phyloP scores from a whole-genome alignment of 2,113 vertebrate genomes.

The Condylura cristata region DNA sequence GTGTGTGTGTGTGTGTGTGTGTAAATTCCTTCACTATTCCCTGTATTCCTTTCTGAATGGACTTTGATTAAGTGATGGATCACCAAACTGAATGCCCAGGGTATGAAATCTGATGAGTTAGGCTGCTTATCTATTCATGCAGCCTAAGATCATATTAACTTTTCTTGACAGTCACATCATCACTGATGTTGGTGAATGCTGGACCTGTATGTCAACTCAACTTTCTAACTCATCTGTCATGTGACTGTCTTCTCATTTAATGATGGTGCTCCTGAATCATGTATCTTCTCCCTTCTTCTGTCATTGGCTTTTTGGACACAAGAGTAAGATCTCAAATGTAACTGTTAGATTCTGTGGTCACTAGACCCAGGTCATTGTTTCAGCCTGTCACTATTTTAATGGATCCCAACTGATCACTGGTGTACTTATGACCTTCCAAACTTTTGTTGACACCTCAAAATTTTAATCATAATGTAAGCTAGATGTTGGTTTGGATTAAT shows the following conservation, averaged over 20 bases:
- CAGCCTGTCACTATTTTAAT: background rate
- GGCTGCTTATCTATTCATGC: background rate
- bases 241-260: conserved; percentile 1
- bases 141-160: background rate
- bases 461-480: conserved; percentile 37
- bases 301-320: background rate
- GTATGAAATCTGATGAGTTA: background rate
- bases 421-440: background rate
- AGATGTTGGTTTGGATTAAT: conserved; percentile 17
- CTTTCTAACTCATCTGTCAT: background rate
- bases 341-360: background rate
- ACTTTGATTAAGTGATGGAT: background rate
- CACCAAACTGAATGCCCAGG: background rate
- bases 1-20: background rate
- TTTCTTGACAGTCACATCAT: background rate
- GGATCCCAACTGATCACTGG: background rate
- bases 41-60: background rate
- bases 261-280: background rate
- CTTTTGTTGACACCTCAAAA: background rate
- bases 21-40: background rate
- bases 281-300: background rate
- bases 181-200: background rate
- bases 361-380: background rate
- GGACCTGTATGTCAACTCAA: background rate
- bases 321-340: background rate